A percentile compares a stretch with the other conserved stretches of the same genome.
phyloP scores from a whole-genome alignment of 2,113 vertebrate genomes.

The Pluvianellus socialis region DNA sequence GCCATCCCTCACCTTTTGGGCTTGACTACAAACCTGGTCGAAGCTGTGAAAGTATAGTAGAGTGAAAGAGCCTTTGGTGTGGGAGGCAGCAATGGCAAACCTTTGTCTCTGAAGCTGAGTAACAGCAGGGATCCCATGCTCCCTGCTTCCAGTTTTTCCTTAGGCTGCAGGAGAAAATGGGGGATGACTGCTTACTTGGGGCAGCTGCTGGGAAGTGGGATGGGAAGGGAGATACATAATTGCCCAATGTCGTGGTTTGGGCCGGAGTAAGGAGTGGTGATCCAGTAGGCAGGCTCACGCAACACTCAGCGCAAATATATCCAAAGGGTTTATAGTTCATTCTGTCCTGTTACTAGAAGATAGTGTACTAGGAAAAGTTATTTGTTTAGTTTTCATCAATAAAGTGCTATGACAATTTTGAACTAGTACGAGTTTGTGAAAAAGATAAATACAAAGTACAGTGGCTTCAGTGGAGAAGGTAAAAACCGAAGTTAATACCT shows the following conservation, averaged over 20 bases:
- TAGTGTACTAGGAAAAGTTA: not conserved
- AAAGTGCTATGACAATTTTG: not conserved
- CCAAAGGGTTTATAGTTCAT: not conserved
- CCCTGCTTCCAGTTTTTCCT: not conserved
- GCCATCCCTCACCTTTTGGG: not conserved
- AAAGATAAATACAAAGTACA: not conserved
- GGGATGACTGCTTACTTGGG: not conserved
- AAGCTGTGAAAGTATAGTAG: not conserved
- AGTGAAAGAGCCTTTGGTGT: not conserved
- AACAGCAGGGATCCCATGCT: not conserved
- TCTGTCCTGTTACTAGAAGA: not conserved
- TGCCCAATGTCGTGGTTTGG: not conserved
- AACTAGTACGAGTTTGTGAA: not conserved
- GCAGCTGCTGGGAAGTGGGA: not conserved
- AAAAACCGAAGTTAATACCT: not conserved
- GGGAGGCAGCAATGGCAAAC: not conserved
- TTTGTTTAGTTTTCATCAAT: not conserved
- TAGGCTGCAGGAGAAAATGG: not conserved
- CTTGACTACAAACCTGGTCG: not conserved
- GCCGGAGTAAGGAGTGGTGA: not conserved
- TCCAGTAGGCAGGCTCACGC: accelerated
- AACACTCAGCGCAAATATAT: not conserved
- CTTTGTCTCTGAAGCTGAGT: not conserved
- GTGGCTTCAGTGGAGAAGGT: not conserved
- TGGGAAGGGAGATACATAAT: not conserved